phyloP scores from a whole-genome alignment of 2,888 invertebrate genomes.

The Drosophila yooni region DNA sequence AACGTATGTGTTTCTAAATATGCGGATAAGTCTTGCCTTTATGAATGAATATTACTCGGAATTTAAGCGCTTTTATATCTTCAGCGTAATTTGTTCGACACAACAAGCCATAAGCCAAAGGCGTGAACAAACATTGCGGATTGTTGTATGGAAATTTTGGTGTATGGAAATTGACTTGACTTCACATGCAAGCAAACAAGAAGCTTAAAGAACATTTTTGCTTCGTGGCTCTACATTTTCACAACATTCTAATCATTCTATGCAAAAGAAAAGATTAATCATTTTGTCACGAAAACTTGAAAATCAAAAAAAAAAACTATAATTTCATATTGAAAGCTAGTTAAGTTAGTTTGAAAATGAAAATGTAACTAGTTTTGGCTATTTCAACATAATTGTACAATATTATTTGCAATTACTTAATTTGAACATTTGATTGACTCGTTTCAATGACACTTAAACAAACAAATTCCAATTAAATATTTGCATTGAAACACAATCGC shows the following conservation, averaged over 20 bases:
- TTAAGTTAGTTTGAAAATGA: neutral
- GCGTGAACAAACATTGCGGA: slow-evolving; percentile 35
- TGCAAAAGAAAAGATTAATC: neutral
- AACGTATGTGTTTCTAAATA: neutral
- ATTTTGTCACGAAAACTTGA: neutral
- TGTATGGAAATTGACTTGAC: slow-evolving; percentile 18
- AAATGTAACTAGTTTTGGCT: neutral
- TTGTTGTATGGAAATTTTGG: too few relatives aligned
- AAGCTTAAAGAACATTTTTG: neutral
- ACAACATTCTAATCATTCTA: neutral
- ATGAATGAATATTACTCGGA: slow-evolving; percentile 45
- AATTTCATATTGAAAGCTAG: neutral
- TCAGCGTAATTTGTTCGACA: slow-evolving; percentile 47
- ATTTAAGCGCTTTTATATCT: slow-evolving; percentile 7
- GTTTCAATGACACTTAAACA: too few relatives aligned
- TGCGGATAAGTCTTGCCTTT: slow-evolving; percentile 26
- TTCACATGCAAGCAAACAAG: slow-evolving; percentile 30
- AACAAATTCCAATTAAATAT: neutral
- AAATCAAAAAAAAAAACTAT: neutral
- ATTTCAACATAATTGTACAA: neutral
- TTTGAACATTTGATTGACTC: neutral
- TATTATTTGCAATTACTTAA: neutral
- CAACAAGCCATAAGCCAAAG: slow-evolving; percentile 31
- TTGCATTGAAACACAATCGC: neutral
- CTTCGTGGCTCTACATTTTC: neutral